A percentile compares a stretch with the other conserved stretches of the same genome.
Conservation (phyloP, 92 coral and sea anemone species). For the Parazoanthus atlanticus region DNA sequence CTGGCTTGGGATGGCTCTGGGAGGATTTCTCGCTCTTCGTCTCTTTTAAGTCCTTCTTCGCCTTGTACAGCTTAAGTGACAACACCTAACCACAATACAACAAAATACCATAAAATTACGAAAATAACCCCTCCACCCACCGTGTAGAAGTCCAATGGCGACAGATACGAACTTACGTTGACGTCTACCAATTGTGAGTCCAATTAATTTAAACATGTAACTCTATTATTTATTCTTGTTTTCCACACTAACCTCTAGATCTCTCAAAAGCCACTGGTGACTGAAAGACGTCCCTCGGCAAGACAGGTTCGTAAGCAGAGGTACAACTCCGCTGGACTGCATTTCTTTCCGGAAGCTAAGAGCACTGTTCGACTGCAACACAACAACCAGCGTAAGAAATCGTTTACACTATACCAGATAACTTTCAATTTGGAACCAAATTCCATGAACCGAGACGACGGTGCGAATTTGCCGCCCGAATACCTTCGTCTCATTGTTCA, state of each 20-base stretch:
- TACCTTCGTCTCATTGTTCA: too few relatives aligned
- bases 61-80: constrained; percentile 89
- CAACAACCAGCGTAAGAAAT: background rate
- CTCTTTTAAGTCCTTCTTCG: constrained; percentile 22
- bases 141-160: too few relatives aligned
- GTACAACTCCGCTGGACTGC: constrained; percentile 69
- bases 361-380: constrained; percentile 55
- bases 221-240: too few relatives aligned
- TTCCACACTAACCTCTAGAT: constrained; percentile 74
- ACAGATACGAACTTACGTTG: too few relatives aligned
- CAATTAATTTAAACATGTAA: too few relatives aligned
- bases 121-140: too few relatives aligned
- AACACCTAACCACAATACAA: constrained; percentile 63
- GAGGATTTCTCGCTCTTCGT: constrained; percentile 8
- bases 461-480: too few relatives aligned
- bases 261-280: constrained; percentile 92
- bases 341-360: constrained; percentile 62
- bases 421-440: too few relatives aligned
- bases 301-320: constrained; percentile 80
- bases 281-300: constrained; percentile 93
- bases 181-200: too few relatives aligned
- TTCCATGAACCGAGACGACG: too few relatives aligned
- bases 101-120: background rate
- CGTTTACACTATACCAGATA: too few relatives aligned
- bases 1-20: constrained; percentile 1